These are phyloP conservation scores for Oryzias woworae DNA, from an alignment of 2,113 vertebrate species.

Conservation along the genomic window DNA sequence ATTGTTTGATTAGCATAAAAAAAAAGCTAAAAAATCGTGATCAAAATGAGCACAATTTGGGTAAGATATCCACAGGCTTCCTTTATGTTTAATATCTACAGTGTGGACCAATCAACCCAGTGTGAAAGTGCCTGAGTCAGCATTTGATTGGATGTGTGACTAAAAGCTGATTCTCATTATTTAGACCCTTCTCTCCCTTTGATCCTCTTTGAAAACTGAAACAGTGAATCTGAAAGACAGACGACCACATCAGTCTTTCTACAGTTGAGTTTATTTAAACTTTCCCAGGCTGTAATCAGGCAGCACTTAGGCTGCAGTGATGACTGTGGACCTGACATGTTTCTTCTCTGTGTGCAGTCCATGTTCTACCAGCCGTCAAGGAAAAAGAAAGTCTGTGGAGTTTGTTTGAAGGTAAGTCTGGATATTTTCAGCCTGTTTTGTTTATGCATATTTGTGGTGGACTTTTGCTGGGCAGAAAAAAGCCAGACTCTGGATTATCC, in stretches of 20 bases:
- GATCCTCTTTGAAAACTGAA: no score
- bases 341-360: constrained; percentile 66
- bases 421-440: constrained; percentile 37
- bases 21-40: no score
- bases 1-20: no score
- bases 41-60: no score
- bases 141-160: no score
- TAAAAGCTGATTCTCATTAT: no score
- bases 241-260: constrained; percentile 39
- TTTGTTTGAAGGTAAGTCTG: constrained; percentile 78
- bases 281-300: constrained; percentile 62
- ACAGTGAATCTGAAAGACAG: constrained; percentile 33
- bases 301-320: constrained; percentile 55
- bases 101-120: no score
- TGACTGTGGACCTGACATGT: constrained; percentile 57
- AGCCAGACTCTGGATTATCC: constrained; percentile 28
- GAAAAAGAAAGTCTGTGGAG: constrained; percentile 76
- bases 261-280: constrained; percentile 71
- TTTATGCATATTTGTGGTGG: constrained; percentile 29
- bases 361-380: constrained; percentile 63
- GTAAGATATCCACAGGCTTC: no score
- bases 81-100: no score
- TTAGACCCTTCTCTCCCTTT: no score
- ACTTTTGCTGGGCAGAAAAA: constrained; percentile 47
- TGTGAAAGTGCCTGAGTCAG: no score